Evolutionary conservation across 2,113 vertebrate species (phyloP), one percentile per base, ranked within the genome.

Genomic region (Salvelinus sp.): DNA sequence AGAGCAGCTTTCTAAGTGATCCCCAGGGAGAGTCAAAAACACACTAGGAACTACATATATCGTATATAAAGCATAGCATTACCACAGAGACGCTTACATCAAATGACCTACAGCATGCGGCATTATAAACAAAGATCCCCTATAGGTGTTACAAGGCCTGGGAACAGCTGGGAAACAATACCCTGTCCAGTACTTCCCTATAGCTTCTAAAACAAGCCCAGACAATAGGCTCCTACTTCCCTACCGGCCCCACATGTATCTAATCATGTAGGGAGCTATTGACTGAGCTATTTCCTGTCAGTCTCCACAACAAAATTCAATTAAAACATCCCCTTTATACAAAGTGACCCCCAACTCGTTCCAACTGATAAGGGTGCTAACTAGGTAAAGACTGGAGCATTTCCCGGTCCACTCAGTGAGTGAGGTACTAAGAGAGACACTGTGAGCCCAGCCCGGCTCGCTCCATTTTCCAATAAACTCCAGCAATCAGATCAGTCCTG

Each of bases 391-490:
- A 77, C 87, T 74, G 79, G 81, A 82, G 82, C 89, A 88, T 90
- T 92, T 85, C 38, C 38, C 38, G 38, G 38, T 10, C 76, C 76
- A 70, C 75, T 64, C 78, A 84, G 75, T 79, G 83, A 84, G 84
- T 79, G 79, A 77, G 76, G 77, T 67, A 60, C 63, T 77, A 9
- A 69, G 69, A 83, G 78, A 76, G 82, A 79, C 69, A 75, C 76
- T 77, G 84, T 76, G 73, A 78, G 82, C 76, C 84, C 67, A 44
- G 18, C 44, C 83, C 80, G 72, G 70, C 82, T 83, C 72, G 77
- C 88, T 92, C 91, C 91, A 93, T 94, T 94, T 94, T 90, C 92
- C 91, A 94, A 93, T 94, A 93, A 93, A 93, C 82, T 90, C 87
- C 75, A 83, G 89, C 93, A 93, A 94, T 94, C 92, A 92, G 92